Base-by-base conservation (phyloP, 2,888 invertebrate genomes). In the Drosophila neotestacea region DNA sequence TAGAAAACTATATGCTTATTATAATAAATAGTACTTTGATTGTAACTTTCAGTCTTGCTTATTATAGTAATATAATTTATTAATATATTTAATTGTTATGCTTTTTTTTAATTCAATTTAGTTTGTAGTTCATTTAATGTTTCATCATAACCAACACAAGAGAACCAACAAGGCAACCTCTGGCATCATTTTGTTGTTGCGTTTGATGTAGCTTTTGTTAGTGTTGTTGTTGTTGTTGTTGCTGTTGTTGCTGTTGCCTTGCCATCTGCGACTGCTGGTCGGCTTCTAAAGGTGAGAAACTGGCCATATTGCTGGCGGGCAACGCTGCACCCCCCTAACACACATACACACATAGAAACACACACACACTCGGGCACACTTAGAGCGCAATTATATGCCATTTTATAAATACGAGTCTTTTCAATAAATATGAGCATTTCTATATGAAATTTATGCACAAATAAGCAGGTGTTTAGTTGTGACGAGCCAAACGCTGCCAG, bases 251-350 rank as follows among this genome's bases (percentile, higher is more conserved):
- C 30, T 42, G 51, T 63, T 68, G 60, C 28, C 47, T 56, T 54
- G 68, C 70, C 79, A 83, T 81, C 79, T 76, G 81, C 73, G 79
- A 75, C 70, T 77, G 71, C 66, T 75, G 75, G 82, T 72, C 88
- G 75, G 77, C 80, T 88, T 77, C 87, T 75, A 85, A 88, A 88
- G 85, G 88, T 88, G 88, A 88, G 88, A 85, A 85, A 85, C 85
- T 86, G 85, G 86, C 88, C 88, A 79, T 39, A 87, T 85, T 73
- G 85, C 87, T 79, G 54, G 75, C 73, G 85, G 83, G 81, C 72
- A 76, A 50, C 69, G 71, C 73, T 83, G 86, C 81, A 78, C 75
- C 78, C 88, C 86, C 79, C 68, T 60, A 63, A 64, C 62, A 71
- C 51, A 66, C 68, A 73, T 58, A 78, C 44, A 63, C 48, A 42